Conservation (phyloP, 2,888 invertebrate species). For the Calliphora vomitoria region DNA sequence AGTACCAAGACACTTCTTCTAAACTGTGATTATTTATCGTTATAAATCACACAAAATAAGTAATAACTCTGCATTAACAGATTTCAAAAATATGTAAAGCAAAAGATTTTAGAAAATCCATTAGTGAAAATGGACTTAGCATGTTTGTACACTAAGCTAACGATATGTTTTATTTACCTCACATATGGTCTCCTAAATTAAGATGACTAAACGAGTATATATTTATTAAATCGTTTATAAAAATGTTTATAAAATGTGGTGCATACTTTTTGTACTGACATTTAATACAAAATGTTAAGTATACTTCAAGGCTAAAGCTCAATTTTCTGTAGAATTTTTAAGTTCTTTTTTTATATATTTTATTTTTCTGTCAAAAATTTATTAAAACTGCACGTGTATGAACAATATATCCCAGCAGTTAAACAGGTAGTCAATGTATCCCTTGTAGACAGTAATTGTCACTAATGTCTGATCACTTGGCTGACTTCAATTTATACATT, state of each 20-base stretch:
- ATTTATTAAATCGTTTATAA: not conserved
- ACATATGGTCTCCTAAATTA: not conserved
- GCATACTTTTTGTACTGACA: not conserved
- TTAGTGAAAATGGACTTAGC: too few relatives aligned
- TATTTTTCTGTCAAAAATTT: not conserved
- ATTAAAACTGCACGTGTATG: slow-evolving; percentile 3
- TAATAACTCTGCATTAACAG: too few relatives aligned
- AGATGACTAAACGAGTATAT: not conserved
- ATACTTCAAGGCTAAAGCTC: slow-evolving; percentile 14
- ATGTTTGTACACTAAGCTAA: too few relatives aligned
- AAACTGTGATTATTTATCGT: too few relatives aligned
- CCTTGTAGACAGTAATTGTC: too few relatives aligned
- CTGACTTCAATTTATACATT: too few relatives aligned
- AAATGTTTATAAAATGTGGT: not conserved
- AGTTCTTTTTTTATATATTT: not conserved
- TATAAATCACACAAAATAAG: too few relatives aligned
- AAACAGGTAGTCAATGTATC: too few relatives aligned
- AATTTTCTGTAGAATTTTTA: not conserved
- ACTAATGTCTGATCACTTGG: too few relatives aligned
- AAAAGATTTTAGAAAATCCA: too few relatives aligned
- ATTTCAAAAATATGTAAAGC: too few relatives aligned
- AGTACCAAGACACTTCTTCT: too few relatives aligned
- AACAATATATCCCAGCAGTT: not conserved
- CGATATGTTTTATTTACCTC: not conserved
- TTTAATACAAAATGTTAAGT: slow-evolving; percentile 1